A percentile compares a stretch with the other conserved stretches of the same genome.
Evolutionary conservation across 2,797 vertebrate genomes (phyloP).

Genomic region (Astyanax mexicanus): DNA sequence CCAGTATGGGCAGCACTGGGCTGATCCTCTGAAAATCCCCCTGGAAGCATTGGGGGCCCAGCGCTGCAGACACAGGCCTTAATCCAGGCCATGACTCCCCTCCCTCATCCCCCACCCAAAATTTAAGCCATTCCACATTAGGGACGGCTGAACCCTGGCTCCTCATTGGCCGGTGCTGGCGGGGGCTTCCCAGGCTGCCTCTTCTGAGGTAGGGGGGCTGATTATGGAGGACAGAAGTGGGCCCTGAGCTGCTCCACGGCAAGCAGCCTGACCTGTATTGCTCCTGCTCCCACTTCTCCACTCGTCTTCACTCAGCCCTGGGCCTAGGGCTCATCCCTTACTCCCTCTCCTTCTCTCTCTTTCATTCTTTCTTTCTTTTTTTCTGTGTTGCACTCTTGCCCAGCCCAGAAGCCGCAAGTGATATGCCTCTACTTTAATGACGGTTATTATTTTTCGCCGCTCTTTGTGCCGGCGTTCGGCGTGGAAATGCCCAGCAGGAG

Average conservation of each 20-base stretch:
- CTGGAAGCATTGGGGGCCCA: constrained; percentile 62
- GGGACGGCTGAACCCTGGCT: constrained; percentile 61
- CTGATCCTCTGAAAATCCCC: constrained; percentile 67
- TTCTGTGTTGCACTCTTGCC: not conserved
- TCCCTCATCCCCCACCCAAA: constrained; percentile 51
- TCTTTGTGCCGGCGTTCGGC: constrained; percentile 29
- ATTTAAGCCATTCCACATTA: constrained; percentile 71
- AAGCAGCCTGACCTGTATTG: constrained; percentile 3
- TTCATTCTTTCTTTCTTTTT: constrained; percentile 10
- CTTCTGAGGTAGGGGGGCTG: constrained; percentile 43
- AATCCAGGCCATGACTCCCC: constrained; percentile 68
- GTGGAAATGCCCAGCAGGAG: constrained; percentile 30
- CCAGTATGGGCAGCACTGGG: constrained; percentile 49
- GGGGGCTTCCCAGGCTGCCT: constrained; percentile 50
- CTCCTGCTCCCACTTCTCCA: not conserved
- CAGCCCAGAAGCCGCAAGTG: constrained; percentile 20
- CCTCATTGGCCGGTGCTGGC: constrained; percentile 56
- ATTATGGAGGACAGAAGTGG: constrained; percentile 46
- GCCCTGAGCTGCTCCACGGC: constrained; percentile 8
- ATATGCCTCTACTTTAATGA: constrained; percentile 30
- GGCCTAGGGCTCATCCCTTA: constrained; percentile 21
- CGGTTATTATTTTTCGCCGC: constrained; percentile 34
- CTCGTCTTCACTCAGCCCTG: not conserved
- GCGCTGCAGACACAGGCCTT: constrained; percentile 63
- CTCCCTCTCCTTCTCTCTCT: constrained; percentile 1